Evolutionary conservation across 2,888 invertebrate species (phyloP).

Genomic region (Calephelis perditalis): DNA sequence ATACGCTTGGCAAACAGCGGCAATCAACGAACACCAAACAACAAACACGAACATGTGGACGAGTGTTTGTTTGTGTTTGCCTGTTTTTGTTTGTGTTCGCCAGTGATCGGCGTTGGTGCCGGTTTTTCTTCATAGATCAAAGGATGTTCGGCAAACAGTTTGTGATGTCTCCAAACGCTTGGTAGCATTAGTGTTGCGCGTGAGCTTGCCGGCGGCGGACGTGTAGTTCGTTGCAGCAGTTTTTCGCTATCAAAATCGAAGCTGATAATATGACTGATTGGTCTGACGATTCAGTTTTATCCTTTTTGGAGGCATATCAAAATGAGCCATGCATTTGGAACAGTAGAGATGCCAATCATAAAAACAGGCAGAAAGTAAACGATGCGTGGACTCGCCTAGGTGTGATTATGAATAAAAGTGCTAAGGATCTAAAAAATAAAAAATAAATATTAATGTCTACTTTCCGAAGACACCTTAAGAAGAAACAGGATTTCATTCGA

Average conservation of each 20-base stretch:
- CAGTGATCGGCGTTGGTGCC: constrained; percentile 12
- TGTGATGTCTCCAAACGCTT: constrained; percentile 21
- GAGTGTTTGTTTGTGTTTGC: too few species aligned
- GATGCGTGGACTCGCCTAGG: constrained; percentile 7
- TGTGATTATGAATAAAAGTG: background rate
- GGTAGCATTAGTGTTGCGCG: constrained; percentile 1
- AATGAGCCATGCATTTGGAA: constrained; percentile 12
- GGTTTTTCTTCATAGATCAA: constrained; percentile 27
- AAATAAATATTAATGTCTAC: constrained; percentile 30
- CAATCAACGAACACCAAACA: too few species aligned
- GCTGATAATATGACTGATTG: constrained; percentile 17
- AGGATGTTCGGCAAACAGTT: constrained; percentile 14
- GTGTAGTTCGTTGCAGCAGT: too few species aligned
- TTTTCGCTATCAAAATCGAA: background rate
- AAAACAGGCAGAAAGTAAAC: constrained; percentile 9
- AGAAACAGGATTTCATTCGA: constrained; percentile 25
- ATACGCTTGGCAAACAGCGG: too few species aligned
- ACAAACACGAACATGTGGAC: too few species aligned
- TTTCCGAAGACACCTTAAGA: constrained; percentile 24
- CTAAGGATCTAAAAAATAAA: constrained; percentile 26
- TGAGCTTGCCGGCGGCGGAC: too few species aligned
- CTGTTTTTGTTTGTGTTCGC: too few species aligned
- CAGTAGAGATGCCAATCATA: constrained; percentile 5
- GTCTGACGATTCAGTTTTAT: constrained; percentile 23
- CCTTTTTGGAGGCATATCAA: constrained; percentile 11